Base-by-base conservation (phyloP, 1,140 invertebrate species). In the Cyclina sinensis region DNA sequence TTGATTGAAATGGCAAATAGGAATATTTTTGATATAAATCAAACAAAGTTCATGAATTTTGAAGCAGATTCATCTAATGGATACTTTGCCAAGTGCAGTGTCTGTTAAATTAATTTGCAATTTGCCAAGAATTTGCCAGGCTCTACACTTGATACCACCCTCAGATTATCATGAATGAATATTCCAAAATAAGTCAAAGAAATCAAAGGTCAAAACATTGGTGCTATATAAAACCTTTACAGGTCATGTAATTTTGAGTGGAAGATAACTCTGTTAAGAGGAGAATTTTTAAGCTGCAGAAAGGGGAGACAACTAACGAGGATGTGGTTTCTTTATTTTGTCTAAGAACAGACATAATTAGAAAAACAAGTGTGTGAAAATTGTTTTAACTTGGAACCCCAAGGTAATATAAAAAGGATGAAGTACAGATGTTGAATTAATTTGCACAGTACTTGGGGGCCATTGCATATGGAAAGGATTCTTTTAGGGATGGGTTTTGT, bases 21-120 rank as follows among this genome's bases (percentile, higher is more conserved):
- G 59, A 70, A 70, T n/a, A 70, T 70, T 70, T 30, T 70, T 1
- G 32, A 24, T 5, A 70, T 70, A 70, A 70, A 70, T 70, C 65
- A 70, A 39, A 37, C 30, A 37, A 16, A 21, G 18, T 70, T 70
- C 35, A 70, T 70, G 35, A 39, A 62, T 62, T 62, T 62, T 62
- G 57, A 1, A 62, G 57, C 1, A 27, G 21, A 37, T 37, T 14
- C 65, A 70, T 70, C 18, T 37, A 27, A 70, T 70, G 65, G 35
- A 27, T 70, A 37, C 30, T 16, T 11, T 70, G 65, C 35, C 57
- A 62, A 62, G 57, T 62, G n/a, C 18, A 11, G 24, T 62, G 57
- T 62, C 57, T 62, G 57, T 62, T 24, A 4, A 43, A n/a, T 3
- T 62, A 5, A 62, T n/a, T n/a, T 27, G 57, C n/a, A 62, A 14